phyloP scores from a whole-genome alignment of 2,797 vertebrate genomes.

The Aeoliscus strigatus region DNA sequence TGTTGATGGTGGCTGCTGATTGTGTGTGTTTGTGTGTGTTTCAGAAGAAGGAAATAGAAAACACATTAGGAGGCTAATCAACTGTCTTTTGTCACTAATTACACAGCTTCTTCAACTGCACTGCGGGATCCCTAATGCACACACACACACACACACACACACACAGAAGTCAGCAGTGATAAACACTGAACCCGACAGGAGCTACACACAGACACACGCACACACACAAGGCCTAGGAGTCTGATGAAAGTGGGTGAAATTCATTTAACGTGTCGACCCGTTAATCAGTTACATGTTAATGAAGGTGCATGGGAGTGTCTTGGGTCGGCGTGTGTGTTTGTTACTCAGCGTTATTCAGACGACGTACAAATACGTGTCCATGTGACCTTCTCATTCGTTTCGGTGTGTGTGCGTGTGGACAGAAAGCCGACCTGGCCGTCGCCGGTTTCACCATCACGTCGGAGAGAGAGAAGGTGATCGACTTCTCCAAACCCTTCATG shows the following conservation, averaged over 20 bases:
- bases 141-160: conserved; percentile 5
- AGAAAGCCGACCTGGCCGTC: conserved; percentile 88
- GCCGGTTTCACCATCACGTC: conserved; percentile 90
- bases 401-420: no score
- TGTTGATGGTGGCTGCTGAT: conserved; percentile 24
- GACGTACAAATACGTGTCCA: no score
- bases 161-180: no score
- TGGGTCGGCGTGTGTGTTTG: no score
- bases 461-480: conserved; percentile 84
- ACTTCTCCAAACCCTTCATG: conserved; percentile 89
- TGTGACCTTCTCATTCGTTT: no score
- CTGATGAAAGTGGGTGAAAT: conserved; percentile 63
- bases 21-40: background rate
- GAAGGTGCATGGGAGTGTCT: conserved; percentile 55
- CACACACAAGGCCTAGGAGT: conserved; percentile 12
- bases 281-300: conserved; percentile 72
- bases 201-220: conserved; percentile 1
- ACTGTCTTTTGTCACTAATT: conserved; percentile 51
- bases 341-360: no score
- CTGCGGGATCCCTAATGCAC: conserved; percentile 15
- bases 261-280: conserved; percentile 44
- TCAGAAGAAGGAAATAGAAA: conserved; percentile 22
- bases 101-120: conserved; percentile 46
- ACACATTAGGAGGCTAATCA: conserved; percentile 55
- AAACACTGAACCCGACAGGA: no score